Percentiles rank a stretch among this genome's conserved stretches.
Evolutionary conservation across 2,888 invertebrate species (phyloP).

Genomic region (Platypus cylindrus): DNA sequence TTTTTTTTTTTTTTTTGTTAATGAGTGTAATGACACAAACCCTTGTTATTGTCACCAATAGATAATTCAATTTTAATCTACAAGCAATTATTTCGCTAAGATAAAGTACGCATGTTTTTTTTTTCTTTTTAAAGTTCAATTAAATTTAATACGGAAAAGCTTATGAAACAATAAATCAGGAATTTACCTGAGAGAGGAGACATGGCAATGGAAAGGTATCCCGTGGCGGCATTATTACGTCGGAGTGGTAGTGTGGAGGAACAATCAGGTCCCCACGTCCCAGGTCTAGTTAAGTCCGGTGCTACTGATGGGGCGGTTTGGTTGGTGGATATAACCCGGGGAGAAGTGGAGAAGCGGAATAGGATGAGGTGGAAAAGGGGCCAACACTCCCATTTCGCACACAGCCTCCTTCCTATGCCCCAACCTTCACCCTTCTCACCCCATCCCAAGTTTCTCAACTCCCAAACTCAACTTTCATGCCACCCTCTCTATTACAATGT

Average conservation of each 20-base stretch:
- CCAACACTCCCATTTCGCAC: conserved; percentile 4
- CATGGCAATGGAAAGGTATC: conserved; percentile 14
- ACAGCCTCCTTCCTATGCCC: no score
- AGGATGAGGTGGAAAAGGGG: conserved; percentile 1
- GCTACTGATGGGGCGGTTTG: conserved; percentile 12
- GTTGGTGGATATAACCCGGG: no score
- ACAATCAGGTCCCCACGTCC: conserved; percentile 25
- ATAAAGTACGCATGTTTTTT: no score
- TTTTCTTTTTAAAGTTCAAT: conserved; percentile 9
- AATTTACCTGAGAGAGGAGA: conserved; percentile 17
- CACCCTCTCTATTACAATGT: conserved; percentile 19
- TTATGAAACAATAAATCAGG: conserved; percentile 14
- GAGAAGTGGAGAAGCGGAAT: no score
- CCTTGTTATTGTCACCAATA: no score
- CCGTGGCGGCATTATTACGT: conserved; percentile 22
- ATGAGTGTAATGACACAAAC: no score
- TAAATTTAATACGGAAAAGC: conserved; percentile 7
- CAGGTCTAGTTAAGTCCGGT: conserved; percentile 26
- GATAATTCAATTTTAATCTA: no score
- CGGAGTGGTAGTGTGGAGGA: conserved; percentile 18
- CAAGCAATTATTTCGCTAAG: neutral
- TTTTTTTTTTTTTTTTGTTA: no score
- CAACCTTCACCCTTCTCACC: no score
- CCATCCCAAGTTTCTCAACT: no score
- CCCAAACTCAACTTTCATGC: conserved; percentile 1